phyloP scores from a whole-genome alignment of 2,888 invertebrate genomes.

The Tetrapedia diversipes region DNA sequence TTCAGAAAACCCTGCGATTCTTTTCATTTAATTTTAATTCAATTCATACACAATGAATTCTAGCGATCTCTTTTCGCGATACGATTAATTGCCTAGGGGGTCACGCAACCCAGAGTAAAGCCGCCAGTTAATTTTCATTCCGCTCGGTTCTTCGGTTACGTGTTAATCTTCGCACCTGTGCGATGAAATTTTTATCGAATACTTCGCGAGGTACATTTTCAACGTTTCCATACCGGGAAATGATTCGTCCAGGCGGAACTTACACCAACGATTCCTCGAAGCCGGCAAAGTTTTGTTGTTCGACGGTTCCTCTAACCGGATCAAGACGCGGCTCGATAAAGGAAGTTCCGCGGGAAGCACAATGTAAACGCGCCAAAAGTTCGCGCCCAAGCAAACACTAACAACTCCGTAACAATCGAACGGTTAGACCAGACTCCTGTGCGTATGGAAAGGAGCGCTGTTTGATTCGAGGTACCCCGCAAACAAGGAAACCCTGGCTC shows the following conservation, averaged over 20 bases:
- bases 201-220: too few relatives aligned
- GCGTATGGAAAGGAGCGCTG: neutral
- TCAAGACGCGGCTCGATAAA: neutral
- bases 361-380: constrained; percentile 24
- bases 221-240: too few relatives aligned
- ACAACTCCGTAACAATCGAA: constrained; percentile 17
- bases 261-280: neutral
- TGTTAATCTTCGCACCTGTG: constrained; percentile 13
- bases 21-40: neutral
- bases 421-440: neutral
- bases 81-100: constrained; percentile 23
- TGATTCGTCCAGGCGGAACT: too few relatives aligned
- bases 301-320: neutral
- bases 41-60: constrained; percentile 6
- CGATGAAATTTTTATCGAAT: constrained; percentile 1
- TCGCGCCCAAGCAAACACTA: constrained; percentile 1
- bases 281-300: neutral
- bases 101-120: constrained; percentile 10
- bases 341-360: neutral
- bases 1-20: too few relatives aligned
- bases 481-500: neutral
- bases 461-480: constrained; percentile 2
- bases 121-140: constrained; percentile 13
- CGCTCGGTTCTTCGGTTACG: constrained; percentile 5
- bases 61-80: neutral